Evolutionary conservation across 2,888 invertebrate genomes (phyloP), one percentile per base, ranked within the genome.

Genomic region (Drosophila recens): DNA sequence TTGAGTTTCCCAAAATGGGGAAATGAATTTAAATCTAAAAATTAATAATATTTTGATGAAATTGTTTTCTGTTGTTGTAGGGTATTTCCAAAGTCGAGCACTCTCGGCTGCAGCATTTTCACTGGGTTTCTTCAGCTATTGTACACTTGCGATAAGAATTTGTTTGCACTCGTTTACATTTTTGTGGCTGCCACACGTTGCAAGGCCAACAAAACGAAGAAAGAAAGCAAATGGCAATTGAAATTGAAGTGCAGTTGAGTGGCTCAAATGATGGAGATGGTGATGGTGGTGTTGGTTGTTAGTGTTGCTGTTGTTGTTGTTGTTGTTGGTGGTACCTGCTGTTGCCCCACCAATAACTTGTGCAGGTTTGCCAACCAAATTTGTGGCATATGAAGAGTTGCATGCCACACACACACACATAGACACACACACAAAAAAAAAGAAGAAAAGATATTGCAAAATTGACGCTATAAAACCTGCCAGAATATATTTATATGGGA

Each of bases 161-260:
- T 89, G 78, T 82, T 89, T 87, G 89, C 87, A 53, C 67, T 72
- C 78, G 27, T 73, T 46, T 62, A 80, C 80, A 83, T 86, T 80
- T 86, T 82, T 88, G 80, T 78, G 88, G 75, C 70, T 81, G 82
- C 85, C 71, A 75, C 72, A 73, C 73, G 46, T 40, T 51, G 63
- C 75, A 69, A 61, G 59, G 46, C 63, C 61, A 67, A 43, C 27
- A 27, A 27, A 27, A 27, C 27, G 27, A 6, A 27, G 27, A 30
- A 56, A 69, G 43, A 30, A 56, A 69, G 43, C 77, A 89, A 89
- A 85, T 89, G 86, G 80, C 89, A 89, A 86, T 89, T 85, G 85
- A 76, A 85, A 76, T 82, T 87, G 80, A 87, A 86, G 86, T 86
- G 76, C 56, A 80, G 85, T 75, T 84, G 85, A 84, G 85, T 76